These are phyloP conservation scores for Isotomurus palustris DNA, from an alignment of 2,888 invertebrate species.

Conservation along the genomic window DNA sequence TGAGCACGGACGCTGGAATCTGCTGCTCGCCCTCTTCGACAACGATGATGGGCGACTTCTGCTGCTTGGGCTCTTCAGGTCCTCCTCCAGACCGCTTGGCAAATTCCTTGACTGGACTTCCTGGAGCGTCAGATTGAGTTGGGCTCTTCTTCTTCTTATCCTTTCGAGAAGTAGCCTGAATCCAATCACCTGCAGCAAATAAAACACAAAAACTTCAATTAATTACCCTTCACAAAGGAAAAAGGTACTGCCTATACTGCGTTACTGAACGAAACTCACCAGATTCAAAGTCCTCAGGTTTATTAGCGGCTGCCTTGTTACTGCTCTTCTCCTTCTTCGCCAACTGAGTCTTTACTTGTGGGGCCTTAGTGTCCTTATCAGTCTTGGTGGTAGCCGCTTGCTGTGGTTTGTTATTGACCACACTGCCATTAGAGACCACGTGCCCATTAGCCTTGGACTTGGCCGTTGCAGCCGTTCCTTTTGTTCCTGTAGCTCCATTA, in stretches of 20 bases:
- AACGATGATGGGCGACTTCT: slow-evolving; percentile 52
- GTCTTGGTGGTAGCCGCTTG: slow-evolving; percentile 35
- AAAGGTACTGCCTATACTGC: not conserved
- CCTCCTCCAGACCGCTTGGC: slow-evolving; percentile 14
- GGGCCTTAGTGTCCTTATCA: slow-evolving; percentile 43
- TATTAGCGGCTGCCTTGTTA: slow-evolving; percentile 52
- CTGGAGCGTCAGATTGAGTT: slow-evolving; percentile 54
- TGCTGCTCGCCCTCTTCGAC: slow-evolving; percentile 13
- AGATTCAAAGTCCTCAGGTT: slow-evolving; percentile 39
- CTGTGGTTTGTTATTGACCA: slow-evolving; percentile 25
- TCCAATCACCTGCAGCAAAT: slow-evolving; percentile 59
- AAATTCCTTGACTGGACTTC: slow-evolving; percentile 13
- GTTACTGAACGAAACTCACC: slow-evolving; percentile 17
- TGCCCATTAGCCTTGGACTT: slow-evolving; percentile 47
- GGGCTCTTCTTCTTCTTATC: slow-evolving; percentile 60
- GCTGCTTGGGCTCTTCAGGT: slow-evolving; percentile 53
- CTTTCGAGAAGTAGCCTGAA: slow-evolving; percentile 63
- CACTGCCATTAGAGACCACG: slow-evolving; percentile 40
- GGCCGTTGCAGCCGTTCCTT: slow-evolving; percentile 10
- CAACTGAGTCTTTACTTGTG: slow-evolving; percentile 9
- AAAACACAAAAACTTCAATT: not conserved
- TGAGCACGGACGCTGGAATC: slow-evolving; percentile 17
- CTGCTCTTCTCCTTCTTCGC: slow-evolving; percentile 35
- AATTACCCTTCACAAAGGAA: not conserved
- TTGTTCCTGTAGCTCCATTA: slow-evolving; percentile 15